Conservation (phyloP, 1,140 invertebrate species). For the Zaprionus vittiger region DNA sequence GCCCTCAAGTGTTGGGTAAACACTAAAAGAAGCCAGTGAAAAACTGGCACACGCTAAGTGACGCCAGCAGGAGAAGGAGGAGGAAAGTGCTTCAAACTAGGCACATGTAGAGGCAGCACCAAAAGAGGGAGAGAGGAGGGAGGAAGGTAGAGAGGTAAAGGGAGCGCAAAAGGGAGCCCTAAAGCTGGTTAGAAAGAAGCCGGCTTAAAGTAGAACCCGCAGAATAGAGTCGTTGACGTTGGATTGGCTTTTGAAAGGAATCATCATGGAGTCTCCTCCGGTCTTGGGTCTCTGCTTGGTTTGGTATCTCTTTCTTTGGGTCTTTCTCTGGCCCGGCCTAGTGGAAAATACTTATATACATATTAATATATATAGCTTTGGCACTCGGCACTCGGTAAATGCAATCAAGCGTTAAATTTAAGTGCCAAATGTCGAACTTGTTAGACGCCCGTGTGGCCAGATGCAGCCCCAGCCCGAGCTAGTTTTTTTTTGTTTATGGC, state of each 20-base stretch:
- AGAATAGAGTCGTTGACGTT: conserved; percentile 77
- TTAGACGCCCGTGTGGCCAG: conserved; percentile 62
- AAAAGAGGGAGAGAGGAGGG: conserved; percentile 46
- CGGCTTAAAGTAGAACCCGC: conserved; percentile 61
- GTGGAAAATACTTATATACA: conserved; percentile 23
- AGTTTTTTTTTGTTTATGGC: conserved; percentile 64
- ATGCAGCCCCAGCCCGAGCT: conserved; percentile 35
- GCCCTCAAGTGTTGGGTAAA: conserved; percentile 44
- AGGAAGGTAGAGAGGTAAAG: conserved; percentile 6
- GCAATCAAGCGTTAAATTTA: conserved; percentile 82
- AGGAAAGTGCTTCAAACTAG: conserved; percentile 38
- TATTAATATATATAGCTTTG: conserved; percentile 53
- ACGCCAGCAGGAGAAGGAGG: conserved; percentile 22
- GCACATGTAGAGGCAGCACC: conserved; percentile 64
- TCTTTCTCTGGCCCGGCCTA: conserved; percentile 4
- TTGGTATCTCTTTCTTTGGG: neutral
- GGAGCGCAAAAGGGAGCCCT: conserved; percentile 7
- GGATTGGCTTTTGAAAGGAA: conserved; percentile 67
- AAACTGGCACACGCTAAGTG: conserved; percentile 77
- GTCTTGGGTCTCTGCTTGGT: neutral
- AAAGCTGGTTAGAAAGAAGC: conserved; percentile 19
- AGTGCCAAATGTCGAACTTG: conserved; percentile 79
- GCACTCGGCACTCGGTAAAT: conserved; percentile 36
- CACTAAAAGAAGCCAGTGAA: conserved; percentile 71
- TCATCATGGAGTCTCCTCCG: conserved; percentile 38